Base-by-base conservation (phyloP, 1,140 invertebrate species). In the Neuroterus valhalla region DNA sequence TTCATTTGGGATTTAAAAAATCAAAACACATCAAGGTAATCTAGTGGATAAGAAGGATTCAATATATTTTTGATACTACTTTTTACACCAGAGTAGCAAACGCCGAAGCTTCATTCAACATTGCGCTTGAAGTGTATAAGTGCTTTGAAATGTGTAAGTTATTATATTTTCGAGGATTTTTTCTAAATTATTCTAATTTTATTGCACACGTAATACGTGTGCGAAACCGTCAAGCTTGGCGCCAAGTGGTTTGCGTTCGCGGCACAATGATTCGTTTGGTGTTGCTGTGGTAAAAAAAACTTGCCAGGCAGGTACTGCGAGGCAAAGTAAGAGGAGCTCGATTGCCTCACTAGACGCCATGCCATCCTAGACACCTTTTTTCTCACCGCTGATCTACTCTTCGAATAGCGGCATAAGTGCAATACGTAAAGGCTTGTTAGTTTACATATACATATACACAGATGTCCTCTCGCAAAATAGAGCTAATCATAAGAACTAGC, bases 221-320 rank as follows among this genome's bases (percentile, higher is more conserved):
- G 15, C 0, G 31, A 23, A 62, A 14, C 21, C 23, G 52, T 31
- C 14, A 62, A 26, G 26, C 12, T 62, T 62, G 23, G 43, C 48
- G 68, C 48, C 68, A 70, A 55, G 26, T 52, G 44, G 68, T 45
- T 70, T 48, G n/a, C 68, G 26, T 70, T 19, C 46, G 15, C 26
- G 46, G 68, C 67, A 70, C 68, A 70, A 70, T 70, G 68, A 70
- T 50, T 70, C 44, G 68, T 46, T 26, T 50, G 46, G 43, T 46
- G 68, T 46, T 69, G 45, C 42, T 45, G 68, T 19, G 68, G 14
- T 62, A 55, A 62, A 62, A 70, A 70, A 70, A 70, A 70, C 45
- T 55, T 52, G 46, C 31, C 48, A 31, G 46, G 42, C 45, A 17
- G 46, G 68, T 55, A 50, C 2, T n/a, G 50, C n/a, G 44, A 50